Base-by-base conservation (phyloP, 1,140 invertebrate genomes). In the Megalopta genalis region DNA sequence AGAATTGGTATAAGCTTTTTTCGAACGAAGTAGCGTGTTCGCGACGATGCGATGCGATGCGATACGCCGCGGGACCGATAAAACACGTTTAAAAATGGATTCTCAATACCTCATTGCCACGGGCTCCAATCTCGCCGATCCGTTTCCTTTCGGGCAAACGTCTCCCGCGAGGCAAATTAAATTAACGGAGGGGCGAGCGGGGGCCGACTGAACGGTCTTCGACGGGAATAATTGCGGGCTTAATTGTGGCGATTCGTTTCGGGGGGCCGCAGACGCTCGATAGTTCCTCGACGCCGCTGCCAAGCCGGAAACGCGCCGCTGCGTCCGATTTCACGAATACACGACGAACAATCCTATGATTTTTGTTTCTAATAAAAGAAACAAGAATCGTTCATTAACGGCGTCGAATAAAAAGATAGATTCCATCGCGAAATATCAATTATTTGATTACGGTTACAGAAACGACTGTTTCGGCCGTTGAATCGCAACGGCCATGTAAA, bases 221-320 rank as follows among this genome's bases (percentile, higher is more conserved):
- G 81, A 12, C 27, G 66, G 73, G 81, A 86, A 86, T 86, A 86
- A 86, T 86, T 82, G 85, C 81, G 77, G 67, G 73, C 84, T 86
- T 86, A 86, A 86, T 86, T 86, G 85, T 83, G 77, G 70, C 77
- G 81, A 86, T 86, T 83, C 85, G 81, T 86, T 81, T 77, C 81
- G 74, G 54, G 54, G 23, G 18, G 21, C 59, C 21, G 52, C 37
- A 16, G 68, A 37, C 39, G 42, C 63, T 78, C 84, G 60, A 86
- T 75, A 46, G 66, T 12, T 74, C 42, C 76, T 52, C 74, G 71
- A 76, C 76, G 82, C 83, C 65, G 80, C 32, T 2, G 4, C 32
- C 32, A 32, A 32, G 4, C 32, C 32, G 32, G 32, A 32, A 32
- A 32, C 32, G 32, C 32, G 32, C n/a, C n/a, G n/a, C n/a, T n/a